A percentile compares a stretch with the other conserved stretches of the same genome.
Evolutionary conservation across 2,797 vertebrate species (phyloP).

Genomic region (Alectoris magna): DNA sequence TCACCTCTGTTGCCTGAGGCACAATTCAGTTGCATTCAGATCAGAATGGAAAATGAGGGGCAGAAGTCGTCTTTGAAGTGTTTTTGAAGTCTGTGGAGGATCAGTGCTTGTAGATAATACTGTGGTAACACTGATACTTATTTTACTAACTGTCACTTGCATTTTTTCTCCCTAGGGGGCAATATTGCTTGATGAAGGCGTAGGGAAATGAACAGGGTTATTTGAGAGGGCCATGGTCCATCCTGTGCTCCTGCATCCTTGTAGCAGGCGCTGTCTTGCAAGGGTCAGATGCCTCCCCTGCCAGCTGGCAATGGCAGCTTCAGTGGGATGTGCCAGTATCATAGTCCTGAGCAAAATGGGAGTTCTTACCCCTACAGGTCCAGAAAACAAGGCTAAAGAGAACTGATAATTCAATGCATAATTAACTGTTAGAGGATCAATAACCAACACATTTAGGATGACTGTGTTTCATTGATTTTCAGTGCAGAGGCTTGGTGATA

Average conservation of each 20-base stretch:
- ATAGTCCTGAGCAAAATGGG: not conserved
- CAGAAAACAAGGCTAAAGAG: not conserved
- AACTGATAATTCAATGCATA: not conserved
- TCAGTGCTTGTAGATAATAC: not conserved
- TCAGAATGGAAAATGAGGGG: not conserved
- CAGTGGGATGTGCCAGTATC: not conserved
- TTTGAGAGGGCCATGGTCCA: not conserved
- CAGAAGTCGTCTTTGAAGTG: not conserved
- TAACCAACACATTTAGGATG: not conserved
- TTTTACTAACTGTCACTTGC: fast-evolving
- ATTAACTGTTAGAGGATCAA: constrained; percentile 10
- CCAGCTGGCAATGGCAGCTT: not conserved
- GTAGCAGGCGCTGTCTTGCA: not conserved
- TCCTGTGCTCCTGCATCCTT: not conserved
- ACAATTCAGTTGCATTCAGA: not conserved
- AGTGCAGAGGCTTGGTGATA: not conserved
- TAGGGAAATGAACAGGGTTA: not conserved
- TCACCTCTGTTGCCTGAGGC: not conserved
- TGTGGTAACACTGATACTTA: not conserved
- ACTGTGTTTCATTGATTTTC: not conserved
- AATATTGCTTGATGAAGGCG: not conserved
- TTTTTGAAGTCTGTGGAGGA: not conserved
- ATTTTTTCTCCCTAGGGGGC: not conserved
- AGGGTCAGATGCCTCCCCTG: not conserved
- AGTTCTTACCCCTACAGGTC: not conserved